A percentile compares a stretch with the other conserved stretches of the same genome.
Evolutionary conservation across 2,888 invertebrate species (phyloP).

Genomic region (Polietes domitor): DNA sequence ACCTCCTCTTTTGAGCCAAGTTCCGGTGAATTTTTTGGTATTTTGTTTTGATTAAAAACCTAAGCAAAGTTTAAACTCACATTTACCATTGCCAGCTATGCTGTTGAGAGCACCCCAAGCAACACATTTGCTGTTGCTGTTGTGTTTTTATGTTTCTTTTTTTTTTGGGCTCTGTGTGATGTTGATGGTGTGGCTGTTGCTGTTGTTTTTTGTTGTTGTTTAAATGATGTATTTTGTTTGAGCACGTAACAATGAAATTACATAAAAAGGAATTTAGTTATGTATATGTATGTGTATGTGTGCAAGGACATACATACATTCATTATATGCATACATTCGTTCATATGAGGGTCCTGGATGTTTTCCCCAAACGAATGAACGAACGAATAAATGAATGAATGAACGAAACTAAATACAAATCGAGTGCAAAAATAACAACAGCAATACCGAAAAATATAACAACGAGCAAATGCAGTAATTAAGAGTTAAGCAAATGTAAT

Average conservation of each 20-base stretch:
- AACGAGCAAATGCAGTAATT: slow-evolving; percentile 63
- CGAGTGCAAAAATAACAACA: slow-evolving; percentile 56
- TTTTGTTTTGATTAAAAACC: slow-evolving; percentile 17
- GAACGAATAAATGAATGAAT: slow-evolving; percentile 8
- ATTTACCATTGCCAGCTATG: background rate
- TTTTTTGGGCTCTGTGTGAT: slow-evolving; percentile 39
- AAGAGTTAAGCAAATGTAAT: slow-evolving; percentile 67
- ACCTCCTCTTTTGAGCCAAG: background rate
- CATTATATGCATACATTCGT: background rate
- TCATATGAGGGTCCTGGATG: slow-evolving; percentile 13
- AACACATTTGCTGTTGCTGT: slow-evolving; percentile 30
- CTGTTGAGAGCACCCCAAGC: slow-evolving; percentile 31
- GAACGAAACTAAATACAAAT: slow-evolving; percentile 14
- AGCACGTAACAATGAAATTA: slow-evolving; percentile 77
- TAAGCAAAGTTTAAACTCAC: background rate
- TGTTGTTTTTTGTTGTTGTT: background rate
- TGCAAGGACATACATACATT: no score
- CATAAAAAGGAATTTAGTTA: slow-evolving; percentile 40
- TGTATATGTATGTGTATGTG: no score
- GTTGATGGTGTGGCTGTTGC: slow-evolving; percentile 12
- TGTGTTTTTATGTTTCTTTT: slow-evolving; percentile 70
- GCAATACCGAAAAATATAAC: slow-evolving; percentile 20
- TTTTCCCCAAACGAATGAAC: no score
- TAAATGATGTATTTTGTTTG: slow-evolving; percentile 74
- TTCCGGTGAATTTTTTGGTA: background rate